phyloP scores from a whole-genome alignment of 1,140 invertebrate species.

The Trachymyrmex septentrionalis region DNA sequence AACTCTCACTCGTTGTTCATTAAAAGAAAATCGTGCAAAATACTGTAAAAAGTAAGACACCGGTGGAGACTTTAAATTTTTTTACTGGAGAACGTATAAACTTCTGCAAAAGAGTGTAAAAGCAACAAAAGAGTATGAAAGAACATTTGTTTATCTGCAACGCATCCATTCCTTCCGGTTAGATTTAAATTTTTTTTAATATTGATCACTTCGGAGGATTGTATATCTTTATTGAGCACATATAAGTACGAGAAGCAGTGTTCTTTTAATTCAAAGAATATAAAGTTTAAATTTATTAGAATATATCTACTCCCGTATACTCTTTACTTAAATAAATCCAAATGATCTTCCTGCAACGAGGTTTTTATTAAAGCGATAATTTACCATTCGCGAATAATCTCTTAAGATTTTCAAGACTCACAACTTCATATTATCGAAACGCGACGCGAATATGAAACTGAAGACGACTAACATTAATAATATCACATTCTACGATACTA shows the following conservation, averaged over 20 bases:
- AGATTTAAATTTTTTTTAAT: slow-evolving; percentile 63
- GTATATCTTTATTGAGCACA: slow-evolving; percentile 10
- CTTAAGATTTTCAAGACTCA: not conserved
- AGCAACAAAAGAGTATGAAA: not conserved
- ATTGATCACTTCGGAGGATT: slow-evolving; percentile 53
- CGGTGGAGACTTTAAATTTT: not conserved
- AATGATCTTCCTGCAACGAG: not conserved
- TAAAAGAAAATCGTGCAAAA: slow-evolving; percentile 23
- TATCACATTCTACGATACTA: slow-evolving; percentile 22
- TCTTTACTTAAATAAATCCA: not conserved
- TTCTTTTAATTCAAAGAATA: not conserved
- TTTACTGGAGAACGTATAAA: not conserved
- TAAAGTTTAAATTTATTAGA: not conserved
- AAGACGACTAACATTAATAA: slow-evolving; percentile 13
- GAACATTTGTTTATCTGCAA: not conserved
- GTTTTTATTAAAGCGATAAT: slow-evolving; percentile 41
- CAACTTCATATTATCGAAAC: slow-evolving; percentile 10
- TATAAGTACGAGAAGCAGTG: not conserved
- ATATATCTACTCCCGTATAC: not conserved
- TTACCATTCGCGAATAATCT: slow-evolving; percentile 29
- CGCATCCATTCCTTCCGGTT: not conserved
- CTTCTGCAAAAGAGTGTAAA: not conserved
- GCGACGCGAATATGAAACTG: not conserved
- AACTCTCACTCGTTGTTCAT: slow-evolving; percentile 7
- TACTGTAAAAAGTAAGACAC: not conserved